Evolutionary conservation across 1,140 invertebrate species (phyloP), one percentile per base, ranked within the genome.

Genomic region (Hyposmocoma kahamanoa): DNA sequence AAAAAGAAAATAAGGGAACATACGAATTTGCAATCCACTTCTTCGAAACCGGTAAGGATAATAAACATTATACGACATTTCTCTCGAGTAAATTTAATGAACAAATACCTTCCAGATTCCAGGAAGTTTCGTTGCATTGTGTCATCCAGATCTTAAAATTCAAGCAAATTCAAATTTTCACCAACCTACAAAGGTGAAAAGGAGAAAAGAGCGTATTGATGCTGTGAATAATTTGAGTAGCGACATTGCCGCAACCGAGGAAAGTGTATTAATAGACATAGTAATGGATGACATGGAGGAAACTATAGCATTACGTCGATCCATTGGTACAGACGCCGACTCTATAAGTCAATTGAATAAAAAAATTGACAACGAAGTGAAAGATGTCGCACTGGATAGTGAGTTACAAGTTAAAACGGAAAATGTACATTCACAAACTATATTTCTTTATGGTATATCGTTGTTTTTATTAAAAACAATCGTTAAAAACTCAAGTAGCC

Each of bases 401-500:
- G n/a, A 38, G 0, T 10, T 34, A 13, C 45, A 56, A 22, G n/a
- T 51, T 5, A 50, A 61, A 17, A 49, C 47, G 4, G 60, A 64
- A 44, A 66, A 65, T 54, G 49, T 61, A 15, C 26, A 60, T 47
- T 67, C 67, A 1, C 49, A 75, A 45, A 67, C 63, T 20, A 73
- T 79, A 66, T 78, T 79, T 66, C 53, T 83, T 46, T 67, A 69
- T 46, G 79, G 79, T 83, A 70, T 47, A 18, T 39, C 46, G 26
- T 45, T n/a, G 10, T 32, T 42, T 18, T 44, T n/a, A n/a, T 42
- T 43, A 28, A 9, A 32, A 9, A 44, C 18, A n/a, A 19, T 39
- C 18, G 10, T 18, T 9, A 10, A 1, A 15, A 39, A 1, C 3
- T 18, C 10, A 18, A 15, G 36, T 4, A 39, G 36, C 22, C 4